Evolutionary conservation across 2,113 vertebrate genomes (phyloP).

Genomic region (Pseudopodoces humilis): DNA sequence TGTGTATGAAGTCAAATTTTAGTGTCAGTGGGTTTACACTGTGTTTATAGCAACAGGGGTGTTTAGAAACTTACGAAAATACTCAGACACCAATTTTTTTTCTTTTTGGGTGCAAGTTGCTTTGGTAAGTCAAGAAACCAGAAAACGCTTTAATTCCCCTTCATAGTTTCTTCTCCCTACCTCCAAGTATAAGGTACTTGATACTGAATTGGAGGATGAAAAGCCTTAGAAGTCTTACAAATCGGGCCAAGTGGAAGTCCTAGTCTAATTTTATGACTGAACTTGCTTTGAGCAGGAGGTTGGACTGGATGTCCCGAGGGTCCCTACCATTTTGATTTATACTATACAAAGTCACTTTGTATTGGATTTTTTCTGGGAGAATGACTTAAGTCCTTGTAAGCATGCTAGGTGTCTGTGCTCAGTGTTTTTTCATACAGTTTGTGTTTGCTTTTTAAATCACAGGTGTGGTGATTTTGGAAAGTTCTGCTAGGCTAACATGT

Average conservation of each 20-base stretch:
- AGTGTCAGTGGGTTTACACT: background rate
- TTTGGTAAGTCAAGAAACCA: background rate
- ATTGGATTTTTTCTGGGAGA: background rate
- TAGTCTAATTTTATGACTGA: background rate
- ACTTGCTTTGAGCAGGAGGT: background rate
- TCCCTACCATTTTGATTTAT: background rate
- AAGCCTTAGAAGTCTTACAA: background rate
- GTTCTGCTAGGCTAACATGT: background rate
- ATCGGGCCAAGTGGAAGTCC: background rate
- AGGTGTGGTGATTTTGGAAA: background rate
- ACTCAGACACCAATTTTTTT: background rate
- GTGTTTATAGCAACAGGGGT: background rate
- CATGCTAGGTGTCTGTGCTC: background rate
- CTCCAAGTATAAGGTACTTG: background rate
- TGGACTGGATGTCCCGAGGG: background rate
- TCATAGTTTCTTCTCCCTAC: background rate
- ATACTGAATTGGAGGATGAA: background rate
- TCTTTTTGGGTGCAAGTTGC: background rate
- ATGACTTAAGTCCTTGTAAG: background rate
- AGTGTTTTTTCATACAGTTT: background rate
- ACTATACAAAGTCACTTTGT: background rate
- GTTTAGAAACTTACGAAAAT: background rate
- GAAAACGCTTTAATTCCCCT: background rate
- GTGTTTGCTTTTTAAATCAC: background rate
- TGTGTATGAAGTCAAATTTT: background rate